Evolutionary conservation across 2,888 invertebrate species (phyloP), one percentile per base, ranked within the genome.

Genomic region (Ophonus ardosiacus): DNA sequence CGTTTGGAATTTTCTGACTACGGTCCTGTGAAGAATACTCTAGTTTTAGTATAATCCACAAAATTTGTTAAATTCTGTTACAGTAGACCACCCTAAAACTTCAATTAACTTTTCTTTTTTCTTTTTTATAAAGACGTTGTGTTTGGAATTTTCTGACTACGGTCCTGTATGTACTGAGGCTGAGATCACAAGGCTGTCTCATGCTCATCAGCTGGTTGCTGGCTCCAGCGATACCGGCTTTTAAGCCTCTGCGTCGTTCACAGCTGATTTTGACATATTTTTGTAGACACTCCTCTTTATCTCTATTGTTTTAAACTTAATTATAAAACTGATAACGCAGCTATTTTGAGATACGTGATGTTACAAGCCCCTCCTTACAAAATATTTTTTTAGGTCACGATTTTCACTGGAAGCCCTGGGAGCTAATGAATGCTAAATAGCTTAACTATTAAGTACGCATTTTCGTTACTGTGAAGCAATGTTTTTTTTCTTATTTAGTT

Each of bases 231-330:
- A 78, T 59, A 78, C 56, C 56, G 78, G 78, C 78, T 15, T 56
- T 31, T 51, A 43, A 76, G 76, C 56, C 56, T 24, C 5, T 31
- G 40, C 61, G 40, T 65, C 63, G 65, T 81, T 63, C 51, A 82
- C 82, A 82, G 82, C 82, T 82, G 82, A 82, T 82, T 82, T 82
- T 82, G 82, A 82, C 82, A 82, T 82, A 81, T 81, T 81, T 65
- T 82, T 71, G 71, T 59, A 82, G 71, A 82, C 82, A 82, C 56
- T 71, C 17, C 68, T 68, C 65, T 59, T 71, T 82, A 82, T 82
- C 82, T 51, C 83, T 76, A 74, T 83, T 83, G 83, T 83, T 76
- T 76, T 17, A 81, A 59, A 80, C 24, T 61, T 80, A 59, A 78
- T 57, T 78, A 24, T 74, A 74, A 21, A 51, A 56, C 57, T 57